Conservation (phyloP, 2,888 invertebrate species). For the Caenorhabditis sp. region DNA sequence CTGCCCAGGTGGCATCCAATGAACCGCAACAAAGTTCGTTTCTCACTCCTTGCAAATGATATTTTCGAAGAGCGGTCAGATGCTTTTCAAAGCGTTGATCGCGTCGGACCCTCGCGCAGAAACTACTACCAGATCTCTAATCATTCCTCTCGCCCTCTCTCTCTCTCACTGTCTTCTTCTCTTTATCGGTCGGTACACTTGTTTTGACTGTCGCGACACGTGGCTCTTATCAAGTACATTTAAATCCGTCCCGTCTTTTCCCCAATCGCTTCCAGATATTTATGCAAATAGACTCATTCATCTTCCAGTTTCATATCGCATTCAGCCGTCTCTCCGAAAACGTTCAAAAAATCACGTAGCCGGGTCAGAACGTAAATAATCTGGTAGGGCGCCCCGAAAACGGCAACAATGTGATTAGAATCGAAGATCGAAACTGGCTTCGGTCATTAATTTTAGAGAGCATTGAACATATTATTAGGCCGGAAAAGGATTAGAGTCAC, state of each 20-base stretch:
- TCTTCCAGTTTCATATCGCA: no score
- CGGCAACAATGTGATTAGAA: constrained; percentile 37
- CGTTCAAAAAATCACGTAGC: constrained; percentile 42
- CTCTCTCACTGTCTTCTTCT: constrained; percentile 20
- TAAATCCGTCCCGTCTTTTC: not conserved
- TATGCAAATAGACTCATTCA: no score
- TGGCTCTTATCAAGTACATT: constrained; percentile 38
- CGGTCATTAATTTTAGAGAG: constrained; percentile 35
- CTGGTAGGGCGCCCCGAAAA: constrained; percentile 26
- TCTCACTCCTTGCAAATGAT: not conserved
- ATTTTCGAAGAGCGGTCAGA: constrained; percentile 12
- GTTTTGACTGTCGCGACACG: constrained; percentile 36
- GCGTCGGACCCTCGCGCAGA: constrained; percentile 23
- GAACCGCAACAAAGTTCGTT: constrained; percentile 31
- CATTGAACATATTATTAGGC: constrained; percentile 26
- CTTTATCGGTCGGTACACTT: not conserved
- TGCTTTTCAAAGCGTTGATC: constrained; percentile 22
- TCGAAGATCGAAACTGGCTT: constrained; percentile 38
- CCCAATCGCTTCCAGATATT: not conserved
- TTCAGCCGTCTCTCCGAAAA: constrained; percentile 17
- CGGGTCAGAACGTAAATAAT: constrained; percentile 35
- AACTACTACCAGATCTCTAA: constrained; percentile 19
- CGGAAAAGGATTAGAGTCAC: constrained; percentile 11
- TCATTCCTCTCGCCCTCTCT: constrained; percentile 21
- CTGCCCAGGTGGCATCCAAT: no score